phyloP scores from a whole-genome alignment of 2,888 invertebrate genomes.

The Tetragonula carbonaria region DNA sequence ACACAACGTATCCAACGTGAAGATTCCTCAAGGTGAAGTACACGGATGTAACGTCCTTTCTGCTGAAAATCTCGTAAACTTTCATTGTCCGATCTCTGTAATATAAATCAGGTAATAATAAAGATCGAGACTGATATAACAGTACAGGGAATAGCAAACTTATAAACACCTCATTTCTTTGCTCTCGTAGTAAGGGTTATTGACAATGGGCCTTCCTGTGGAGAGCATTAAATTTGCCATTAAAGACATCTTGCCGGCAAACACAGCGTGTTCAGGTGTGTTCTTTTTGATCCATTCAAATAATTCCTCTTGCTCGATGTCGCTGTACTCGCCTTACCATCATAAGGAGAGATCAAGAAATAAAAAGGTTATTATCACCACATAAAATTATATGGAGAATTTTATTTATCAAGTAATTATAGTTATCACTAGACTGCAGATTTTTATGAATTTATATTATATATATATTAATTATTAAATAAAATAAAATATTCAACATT shows the following conservation, averaged over 20 bases:
- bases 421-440: not conserved
- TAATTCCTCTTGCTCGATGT: constrained; percentile 90
- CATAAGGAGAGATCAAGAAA: not conserved
- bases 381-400: not conserved
- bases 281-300: constrained; percentile 90
- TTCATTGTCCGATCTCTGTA: constrained; percentile 91
- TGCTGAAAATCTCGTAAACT: constrained; percentile 92
- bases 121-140: not conserved
- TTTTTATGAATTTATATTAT: not conserved
- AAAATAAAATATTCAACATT: not conserved
- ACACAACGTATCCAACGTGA: constrained; percentile 89
- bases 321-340: constrained; percentile 88
- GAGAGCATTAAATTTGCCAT: constrained; percentile 92
- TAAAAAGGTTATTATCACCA: not conserved
- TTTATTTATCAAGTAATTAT: not conserved
- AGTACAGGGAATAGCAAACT: not conserved
- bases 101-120: constrained; percentile 57
- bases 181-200: constrained; percentile 95
- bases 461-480: not conserved
- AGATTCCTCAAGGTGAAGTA: constrained; percentile 88
- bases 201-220: constrained; percentile 91
- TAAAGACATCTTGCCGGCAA: constrained; percentile 94
- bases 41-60: constrained; percentile 89
- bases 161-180: constrained; percentile 90
- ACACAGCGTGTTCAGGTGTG: constrained; percentile 88